Conservation (phyloP, 2,797 vertebrate species). For the Coracias cyanogaster region DNA sequence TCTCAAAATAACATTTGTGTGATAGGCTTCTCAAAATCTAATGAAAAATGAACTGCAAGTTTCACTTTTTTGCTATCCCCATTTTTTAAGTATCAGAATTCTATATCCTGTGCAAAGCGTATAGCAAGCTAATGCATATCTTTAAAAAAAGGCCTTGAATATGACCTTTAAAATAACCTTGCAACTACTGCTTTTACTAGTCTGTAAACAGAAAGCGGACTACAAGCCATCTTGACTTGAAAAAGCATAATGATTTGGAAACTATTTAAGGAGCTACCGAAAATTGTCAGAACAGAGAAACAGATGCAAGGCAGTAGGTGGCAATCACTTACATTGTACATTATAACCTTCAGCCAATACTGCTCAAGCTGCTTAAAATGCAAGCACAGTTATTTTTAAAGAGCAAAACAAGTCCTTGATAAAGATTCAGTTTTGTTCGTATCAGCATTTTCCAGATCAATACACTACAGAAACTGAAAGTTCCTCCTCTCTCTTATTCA, state of each 20-base stretch:
- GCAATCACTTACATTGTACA: not conserved
- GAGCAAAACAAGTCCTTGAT: not conserved
- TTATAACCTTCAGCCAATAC: not conserved
- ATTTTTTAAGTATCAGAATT: not conserved
- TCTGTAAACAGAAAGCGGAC: not conserved
- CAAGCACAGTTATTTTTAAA: not conserved
- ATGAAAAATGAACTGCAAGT: not conserved
- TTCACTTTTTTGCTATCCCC: not conserved
- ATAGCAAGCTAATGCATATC: not conserved
- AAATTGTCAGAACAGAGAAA: not conserved
- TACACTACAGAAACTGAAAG: not conserved
- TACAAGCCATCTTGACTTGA: not conserved
- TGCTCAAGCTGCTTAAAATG: not conserved
- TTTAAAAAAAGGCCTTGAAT: not conserved
- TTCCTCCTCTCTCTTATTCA: not conserved
- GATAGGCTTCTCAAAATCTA: not conserved
- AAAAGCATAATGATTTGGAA: not conserved
- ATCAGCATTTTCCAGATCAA: not conserved
- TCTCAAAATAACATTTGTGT: not conserved
- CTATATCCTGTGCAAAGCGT: not conserved
- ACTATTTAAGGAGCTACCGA: not conserved
- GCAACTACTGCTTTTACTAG: not conserved
- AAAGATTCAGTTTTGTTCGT: not conserved
- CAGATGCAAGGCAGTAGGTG: not conserved
- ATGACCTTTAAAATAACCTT: not conserved